Base-by-base conservation (phyloP, 1,140 invertebrate species). In the Zaprionus davidi region DNA sequence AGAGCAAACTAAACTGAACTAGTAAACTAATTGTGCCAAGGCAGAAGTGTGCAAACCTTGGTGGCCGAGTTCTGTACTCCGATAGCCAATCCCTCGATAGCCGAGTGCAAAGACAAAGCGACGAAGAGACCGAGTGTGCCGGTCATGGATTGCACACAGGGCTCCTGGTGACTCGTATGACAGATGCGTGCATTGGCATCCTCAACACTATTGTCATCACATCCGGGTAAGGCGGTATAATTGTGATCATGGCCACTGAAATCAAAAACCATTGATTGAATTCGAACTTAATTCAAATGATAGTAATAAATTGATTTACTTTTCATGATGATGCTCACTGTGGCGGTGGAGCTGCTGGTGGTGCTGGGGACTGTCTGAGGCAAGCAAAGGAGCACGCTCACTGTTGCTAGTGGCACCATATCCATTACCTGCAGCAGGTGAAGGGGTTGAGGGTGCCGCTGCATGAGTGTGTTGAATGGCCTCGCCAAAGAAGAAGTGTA, bases 1-100 rank as follows among this genome's bases (percentile, higher is more conserved):
- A 28, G 58, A n/a, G n/a, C 55, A 53, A 57, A 63, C 34, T 73
- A 70, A 65, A 59, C 60, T 59, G 55, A 41, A 34, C 31, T 34
- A 34, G 31, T 34, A 36, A 65, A 31, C 31, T 28, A 72, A 78
- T 69, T 70, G 59, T 88, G 83, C 71, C 84, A 87, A 80, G 85
- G 79, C 62, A n/a, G 7, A n/a, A 9, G 41, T n/a, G 67, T 64
- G 53, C 81, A 56, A 93, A 92, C 97, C 96, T 93, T 96, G 94
- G 2, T 94, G 81, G 38, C 94, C 76, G 93, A 93, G 70, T 95
- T 94, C 82, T 96, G 95, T 34, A 98, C 92, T 1, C 97, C 97
- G 81, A 98, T 96, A 2, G 97, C 96, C 34, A 98, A 91, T 44
- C 97, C 97, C 93, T 98, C 97, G 26, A 98, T 94, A 3, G 97